phyloP scores from a whole-genome alignment of 2,797 vertebrate genomes.

The Lophius americanus region DNA sequence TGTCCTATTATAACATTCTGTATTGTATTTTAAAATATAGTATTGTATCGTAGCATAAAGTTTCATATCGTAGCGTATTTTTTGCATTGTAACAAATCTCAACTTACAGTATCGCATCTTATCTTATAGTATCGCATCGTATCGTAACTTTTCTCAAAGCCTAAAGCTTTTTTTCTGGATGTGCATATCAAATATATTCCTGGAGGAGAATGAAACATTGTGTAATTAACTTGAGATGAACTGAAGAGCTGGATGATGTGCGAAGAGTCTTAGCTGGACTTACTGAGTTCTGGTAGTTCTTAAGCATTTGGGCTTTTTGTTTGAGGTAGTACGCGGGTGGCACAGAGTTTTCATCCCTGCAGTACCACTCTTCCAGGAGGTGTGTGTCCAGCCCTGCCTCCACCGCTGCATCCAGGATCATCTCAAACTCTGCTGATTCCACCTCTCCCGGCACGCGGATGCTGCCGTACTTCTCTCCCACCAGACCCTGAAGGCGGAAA shows the following conservation, averaged over 20 bases:
- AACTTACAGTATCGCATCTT: too few relatives aligned
- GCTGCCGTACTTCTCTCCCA: conserved; percentile 98
- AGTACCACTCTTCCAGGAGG: conserved; percentile 97
- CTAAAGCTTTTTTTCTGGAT: conserved; percentile 7
- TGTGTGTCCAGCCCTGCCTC: conserved; percentile 95
- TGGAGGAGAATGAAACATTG: conserved; percentile 13
- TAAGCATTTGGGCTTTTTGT: conserved; percentile 92
- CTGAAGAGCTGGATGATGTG: too few relatives aligned
- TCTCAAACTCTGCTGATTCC: conserved; percentile 97
- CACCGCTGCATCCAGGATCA: conserved; percentile 95
- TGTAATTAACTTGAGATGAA: too few relatives aligned
- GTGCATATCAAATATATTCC: conserved; percentile 28
- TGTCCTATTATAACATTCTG: too few relatives aligned
- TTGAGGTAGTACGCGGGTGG: conserved; percentile 98
- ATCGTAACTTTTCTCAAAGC: conserved; percentile 20
- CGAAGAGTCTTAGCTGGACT: conserved; percentile 25
- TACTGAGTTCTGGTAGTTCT: conserved; percentile 91
- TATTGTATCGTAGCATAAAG: too few relatives aligned
- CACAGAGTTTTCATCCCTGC: conserved; percentile 96
- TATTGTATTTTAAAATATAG: too few relatives aligned
- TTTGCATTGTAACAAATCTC: too few relatives aligned
- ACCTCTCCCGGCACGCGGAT: conserved; percentile 97
- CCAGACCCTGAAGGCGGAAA: conserved; percentile 84
- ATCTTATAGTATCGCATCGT: neutral
- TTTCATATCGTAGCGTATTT: too few relatives aligned